Evolutionary conservation across 2,888 invertebrate genomes (phyloP), one percentile per base, ranked within the genome.

Genomic region (Oligia fasciuncula): DNA sequence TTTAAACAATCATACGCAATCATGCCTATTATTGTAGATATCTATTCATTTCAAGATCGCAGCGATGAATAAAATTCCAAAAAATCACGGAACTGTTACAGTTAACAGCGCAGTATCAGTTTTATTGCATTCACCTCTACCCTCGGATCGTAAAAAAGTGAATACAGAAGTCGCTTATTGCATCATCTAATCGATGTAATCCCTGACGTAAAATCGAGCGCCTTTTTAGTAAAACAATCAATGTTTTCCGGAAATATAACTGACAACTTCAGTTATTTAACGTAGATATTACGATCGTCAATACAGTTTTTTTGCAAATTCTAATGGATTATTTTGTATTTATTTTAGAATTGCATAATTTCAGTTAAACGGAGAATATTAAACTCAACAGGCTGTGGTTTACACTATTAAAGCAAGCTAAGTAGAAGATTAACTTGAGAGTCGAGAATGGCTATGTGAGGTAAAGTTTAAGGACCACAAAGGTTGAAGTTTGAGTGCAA

Each of bases 1-100:
- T 94, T 94, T 92, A 93, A 95, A 95, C 95, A 95, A 95, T 94
- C 91, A 93, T 93, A 93, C 90, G 92, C 92, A 93, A 93, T 93
- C 91, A 92, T 90, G 88, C 83, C 91, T 91, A 92, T 93, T 93
- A 92, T 93, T 91, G 84, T 80, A 81, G 68, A 86, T 84, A 85
- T 80, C 85, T 86, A 86, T 90, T 89, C 83, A 85, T 89, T 89
- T 87, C 81, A 85, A 90, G 88, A 89, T 78, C 81, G 89, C 71
- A 79, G 70, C 54, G 65, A 71, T 77, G 81, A 77, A 85, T 85
- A 76, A 76, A 76, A 76, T 71, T 69, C 77, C 76, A 80, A 88
- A 88, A 63, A 80, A 87, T 81, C 82, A 88, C 81, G 79, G 79
- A 87, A 86, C 75, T 82, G 65, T 76, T 73, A 81, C 68, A 80